Conservation (phyloP, 2,113 vertebrate genomes). For the Gymnorhina tibicen region DNA sequence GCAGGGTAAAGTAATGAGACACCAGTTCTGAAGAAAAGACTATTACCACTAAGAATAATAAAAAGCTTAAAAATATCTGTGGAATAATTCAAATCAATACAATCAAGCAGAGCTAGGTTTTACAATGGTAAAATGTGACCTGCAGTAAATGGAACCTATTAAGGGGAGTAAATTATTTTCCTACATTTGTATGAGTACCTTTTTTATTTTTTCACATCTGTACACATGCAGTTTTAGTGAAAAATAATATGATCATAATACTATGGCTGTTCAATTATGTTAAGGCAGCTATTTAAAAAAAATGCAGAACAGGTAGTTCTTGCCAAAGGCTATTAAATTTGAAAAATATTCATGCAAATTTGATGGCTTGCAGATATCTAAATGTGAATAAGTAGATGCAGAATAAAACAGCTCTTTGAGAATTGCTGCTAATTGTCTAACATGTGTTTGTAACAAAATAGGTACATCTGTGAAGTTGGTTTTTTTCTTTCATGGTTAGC, state of each 20-base stretch:
- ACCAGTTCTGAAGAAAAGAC: neutral
- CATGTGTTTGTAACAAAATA: neutral
- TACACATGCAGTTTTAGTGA: neutral
- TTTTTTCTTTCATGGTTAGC: neutral
- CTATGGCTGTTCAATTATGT: neutral
- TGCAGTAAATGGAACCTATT: neutral
- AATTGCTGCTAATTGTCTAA: constrained; percentile 18
- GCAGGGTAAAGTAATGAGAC: constrained; percentile 51
- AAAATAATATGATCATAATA: neutral
- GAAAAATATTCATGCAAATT: neutral
- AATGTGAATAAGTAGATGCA: neutral
- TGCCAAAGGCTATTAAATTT: constrained; percentile 14
- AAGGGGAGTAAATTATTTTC: neutral
- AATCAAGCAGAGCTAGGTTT: neutral
- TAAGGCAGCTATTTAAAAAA: neutral
- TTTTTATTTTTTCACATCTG: constrained; percentile 9
- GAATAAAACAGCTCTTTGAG: neutral
- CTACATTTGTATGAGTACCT: neutral
- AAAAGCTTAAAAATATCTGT: constrained; percentile 43
- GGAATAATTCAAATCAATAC: constrained; percentile 46
- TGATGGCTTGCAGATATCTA: neutral
- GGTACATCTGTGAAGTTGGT: neutral
- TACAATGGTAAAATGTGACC: neutral
- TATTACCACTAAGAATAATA: constrained; percentile 39
- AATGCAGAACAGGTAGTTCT: constrained; percentile 5